Evolutionary conservation across 2,797 vertebrate genomes (phyloP), one percentile per base, ranked within the genome.

Genomic region (Acanthopagrus latus): DNA sequence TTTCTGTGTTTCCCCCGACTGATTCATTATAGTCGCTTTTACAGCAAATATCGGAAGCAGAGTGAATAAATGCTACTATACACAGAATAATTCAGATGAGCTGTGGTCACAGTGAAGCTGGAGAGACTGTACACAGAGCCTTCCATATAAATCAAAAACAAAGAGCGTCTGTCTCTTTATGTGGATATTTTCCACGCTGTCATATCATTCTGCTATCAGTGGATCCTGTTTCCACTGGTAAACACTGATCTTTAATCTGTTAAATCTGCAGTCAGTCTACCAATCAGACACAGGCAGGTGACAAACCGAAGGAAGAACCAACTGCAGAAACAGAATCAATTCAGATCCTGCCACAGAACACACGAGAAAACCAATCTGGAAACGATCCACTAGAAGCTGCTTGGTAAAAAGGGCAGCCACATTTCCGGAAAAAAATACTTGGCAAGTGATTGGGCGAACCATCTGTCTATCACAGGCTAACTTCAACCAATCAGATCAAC

Each of bases 191-290:
- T 44, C 55, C 43, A 66, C 47, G 50, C 33, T 7, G 44, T 27
- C 14, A 0, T 27, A 43, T 29, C 55, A 56, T 27, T 41, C 50
- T 50, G 50, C 23, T 21, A 48, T 41, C 27, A 55, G 76, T 7
- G 44, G 41, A 21, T 54, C 38, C 52, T 25, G 41, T 59, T 55
- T 59, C 64, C 65, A 59, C 56, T 17, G n/a, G 3, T 73, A 60
- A 44, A 64, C 59, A 25, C 60, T 16, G 14, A 57, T 74, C 46
- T 21, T 55, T 48, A 43, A 52, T 46, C 17, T 51, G 56, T 79
- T 52, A 64, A 13, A 13, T 55, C 47, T 58, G 29, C 41, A 54
- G 50, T 67, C 51, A 63, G 63, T 38, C 29, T 11, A 43, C n/a
- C 56, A 38, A 47, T 38, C 50, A 55, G 43, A 64, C 11, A 16